Evolutionary conservation across 2,113 vertebrate genomes (phyloP), one percentile per base, ranked within the genome.

Genomic region (Bettongia penicillata): DNA sequence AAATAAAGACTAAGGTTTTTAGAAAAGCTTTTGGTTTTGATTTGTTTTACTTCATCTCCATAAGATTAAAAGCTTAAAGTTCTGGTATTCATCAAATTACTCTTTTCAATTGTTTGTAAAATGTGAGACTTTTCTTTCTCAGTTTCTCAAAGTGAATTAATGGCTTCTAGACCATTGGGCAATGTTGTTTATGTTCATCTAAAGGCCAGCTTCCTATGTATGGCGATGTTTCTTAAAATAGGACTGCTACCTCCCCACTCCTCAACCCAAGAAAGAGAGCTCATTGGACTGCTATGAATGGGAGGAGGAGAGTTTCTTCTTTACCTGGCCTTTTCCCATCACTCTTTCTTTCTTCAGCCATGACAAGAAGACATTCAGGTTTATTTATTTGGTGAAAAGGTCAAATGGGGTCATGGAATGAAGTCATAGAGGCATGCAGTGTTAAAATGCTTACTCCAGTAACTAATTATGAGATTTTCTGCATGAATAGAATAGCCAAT

Each of bases 61-160:
- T 84, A 43, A 84, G 68, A 43, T 84, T 84, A 84, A 84, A 6
- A 84, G 77, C 31, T 94, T 68, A 90, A 93, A 93, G 22, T 94
- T 94, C 53, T 96, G 90, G 68, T 92, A 90, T 91, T 95, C 94
- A 52, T 95, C 93, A 92, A 90, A 52, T 53, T 95, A 96, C 93
- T 93, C 51, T 96, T 91, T 89, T 16, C 51, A 49, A 95, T 95
- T 90, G 91, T 94, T 94, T 95, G 91, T 77, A 93, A 95, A 95
- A 93, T 94, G 55, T 77, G 48, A 92, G 22, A 26, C 94, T 57
- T 92, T 93, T 93, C 55, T 94, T 93, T 93, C 96, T 92, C 31
- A 96, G 53, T 31, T 94, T 96, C 51, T 43, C 4, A 52, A 96
- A 95, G 95, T 91, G 77, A 37, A 92, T 51, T 92, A 91, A 90